Base-by-base conservation (phyloP, 2,113 vertebrate genomes). In the Empidonax alnorum region DNA sequence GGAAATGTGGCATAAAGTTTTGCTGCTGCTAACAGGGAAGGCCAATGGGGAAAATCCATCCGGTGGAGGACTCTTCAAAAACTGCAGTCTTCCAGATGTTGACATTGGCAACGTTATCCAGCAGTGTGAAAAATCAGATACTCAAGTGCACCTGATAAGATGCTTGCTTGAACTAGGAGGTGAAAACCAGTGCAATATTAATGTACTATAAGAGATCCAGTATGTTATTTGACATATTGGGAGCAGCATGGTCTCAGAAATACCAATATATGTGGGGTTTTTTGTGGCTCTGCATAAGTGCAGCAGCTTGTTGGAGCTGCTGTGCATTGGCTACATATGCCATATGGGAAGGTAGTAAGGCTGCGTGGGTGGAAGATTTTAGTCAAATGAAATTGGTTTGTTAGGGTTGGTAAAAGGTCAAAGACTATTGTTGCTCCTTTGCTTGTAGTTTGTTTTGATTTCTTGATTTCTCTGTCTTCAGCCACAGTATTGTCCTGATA, bases 91-190 rank as follows among this genome's bases (percentile, higher is more conserved):
- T 65, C 95, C 96, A 2, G 97, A 97, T 37, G 63, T 98, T 9
- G 96, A 98, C 95, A 94, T 98, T 62, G 87, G 97, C 67, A 44
- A 73, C 2, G 7, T 98, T 85, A 95, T 98, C 86, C 94, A 96
- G 2, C 68, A 44, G 33, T 95, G 98, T 58, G 91, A 96, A 25
- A 17, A 55, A 76, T 19, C 44, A 50, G 96, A 98, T 68, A 39
- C 42, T 2, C 90, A 92, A 89, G 41, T 90, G 18, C 89, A 87
- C 46, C 96, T 98, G 23, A 89, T 98, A 74, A 96, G 94, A 89
- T 84, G 93, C 83, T 95, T 98, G 85, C 93, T 98, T 39, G 96
- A 98, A 41, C 56, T 39, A 42, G 98, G 98, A 97, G 98, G 98
- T 98, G 89, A 98, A 95, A 84, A n/a, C 7, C 35, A 49, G 16